Base-by-base conservation (phyloP, 2,797 vertebrate genomes). In the Acrossocheilus fasciatus region DNA sequence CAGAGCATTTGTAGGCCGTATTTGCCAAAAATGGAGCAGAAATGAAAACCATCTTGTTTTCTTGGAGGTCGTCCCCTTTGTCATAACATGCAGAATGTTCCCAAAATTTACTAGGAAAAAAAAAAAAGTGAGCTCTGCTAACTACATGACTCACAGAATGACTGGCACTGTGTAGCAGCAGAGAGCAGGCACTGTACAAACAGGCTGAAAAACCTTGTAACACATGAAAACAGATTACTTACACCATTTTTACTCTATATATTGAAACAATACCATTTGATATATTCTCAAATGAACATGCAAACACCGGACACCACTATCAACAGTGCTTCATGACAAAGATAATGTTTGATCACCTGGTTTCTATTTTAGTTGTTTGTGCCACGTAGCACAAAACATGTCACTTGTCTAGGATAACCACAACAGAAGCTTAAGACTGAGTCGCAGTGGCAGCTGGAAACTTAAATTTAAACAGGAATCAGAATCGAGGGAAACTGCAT, bases 31-130 rank as follows among this genome's bases (percentile, higher is more conserved):
- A 68, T 79, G 36, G 54, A 70, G 62, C 64, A 81, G 14, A 89
- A 93, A 93, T 92, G 74, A 90, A 91, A 92, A 92, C 85, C 91
- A 91, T 87, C 92, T 89, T 3, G 54, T 54, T 88, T 93, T 91
- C 85, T 73, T 89, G 82, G 88, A 92, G 92, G 83, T 86, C 59
- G 17, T 89, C 66, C 81, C 75, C 87, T 76, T 36, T 86, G 80
- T 83, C 36, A 70, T 64, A 81, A 83, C 52, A 82, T 73, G 5
- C 75, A 87, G 36, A 77, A 54, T 72, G 70, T 86, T 89, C 76
- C 73, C 47, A 59, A 39, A 87, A 87, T 85, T 50, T 12, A 79
- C 36, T 83, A 88, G 75, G 36, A 50, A 26, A 70, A 50, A 47
- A 68, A 43, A 77, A 17, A 69, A 30, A 41, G 39, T n/a, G 12